Conservation (phyloP, 1,140 invertebrate genomes). For the Tetramorium alpestre region DNA sequence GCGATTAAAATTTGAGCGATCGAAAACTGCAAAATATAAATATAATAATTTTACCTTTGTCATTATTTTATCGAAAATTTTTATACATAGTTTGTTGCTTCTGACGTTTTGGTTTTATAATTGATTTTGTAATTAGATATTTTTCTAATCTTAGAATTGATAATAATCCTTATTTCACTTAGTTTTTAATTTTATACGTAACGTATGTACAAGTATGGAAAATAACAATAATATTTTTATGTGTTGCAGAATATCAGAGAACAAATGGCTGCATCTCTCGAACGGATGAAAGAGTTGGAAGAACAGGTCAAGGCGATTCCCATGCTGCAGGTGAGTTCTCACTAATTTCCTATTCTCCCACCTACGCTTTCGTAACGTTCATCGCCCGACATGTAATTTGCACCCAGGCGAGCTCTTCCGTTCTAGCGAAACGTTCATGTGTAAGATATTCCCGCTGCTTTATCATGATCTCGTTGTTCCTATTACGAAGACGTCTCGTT, state of each 20-base stretch:
- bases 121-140: neutral
- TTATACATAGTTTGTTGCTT: neutral
- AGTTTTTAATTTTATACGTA: neutral
- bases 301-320: constrained; percentile 94
- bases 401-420: constrained; percentile 34
- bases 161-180: neutral
- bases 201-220: neutral
- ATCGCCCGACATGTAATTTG: constrained; percentile 44
- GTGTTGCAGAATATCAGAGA: constrained; percentile 88
- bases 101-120: neutral
- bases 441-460: constrained; percentile 10
- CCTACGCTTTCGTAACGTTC: constrained; percentile 41
- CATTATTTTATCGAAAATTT: neutral
- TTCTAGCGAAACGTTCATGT: constrained; percentile 17
- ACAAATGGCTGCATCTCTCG: constrained; percentile 92
- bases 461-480: constrained; percentile 36
- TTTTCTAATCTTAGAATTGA: neutral
- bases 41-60: neutral
- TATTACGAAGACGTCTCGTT: neutral
- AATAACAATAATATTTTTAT: constrained; percentile 2
- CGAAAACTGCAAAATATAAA: neutral
- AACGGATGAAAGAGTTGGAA: constrained; percentile 92
- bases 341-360: constrained; percentile 25
- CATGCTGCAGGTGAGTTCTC: constrained; percentile 89
- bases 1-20: neutral